Percentiles rank a stretch among this genome's conserved stretches.
Evolutionary conservation across 2,888 invertebrate genomes (phyloP).

Genomic region (Seira sanloemensis): DNA sequence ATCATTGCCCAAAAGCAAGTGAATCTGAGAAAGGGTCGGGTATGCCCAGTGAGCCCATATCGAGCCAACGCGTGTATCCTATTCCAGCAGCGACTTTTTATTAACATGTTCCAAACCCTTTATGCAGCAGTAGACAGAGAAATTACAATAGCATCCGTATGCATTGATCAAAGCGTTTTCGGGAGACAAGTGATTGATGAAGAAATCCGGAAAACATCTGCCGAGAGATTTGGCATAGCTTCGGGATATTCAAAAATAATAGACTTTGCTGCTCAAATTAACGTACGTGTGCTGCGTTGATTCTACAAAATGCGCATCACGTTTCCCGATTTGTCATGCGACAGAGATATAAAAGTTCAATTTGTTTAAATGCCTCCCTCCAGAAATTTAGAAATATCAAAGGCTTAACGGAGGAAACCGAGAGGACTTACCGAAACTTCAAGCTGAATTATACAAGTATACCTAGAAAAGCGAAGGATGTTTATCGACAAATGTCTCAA

Average conservation of each 20-base stretch:
- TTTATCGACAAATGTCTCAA: conserved; percentile 28
- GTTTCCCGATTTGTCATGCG: neutral
- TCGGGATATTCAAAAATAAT: conserved; percentile 70
- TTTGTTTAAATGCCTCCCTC: neutral
- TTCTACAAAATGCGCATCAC: neutral
- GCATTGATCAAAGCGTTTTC: conserved; percentile 81
- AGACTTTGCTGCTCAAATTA: conserved; percentile 8
- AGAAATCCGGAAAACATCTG: conserved; percentile 77
- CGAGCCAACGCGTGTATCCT: conserved; percentile 66
- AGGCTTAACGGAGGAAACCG: conserved; percentile 11
- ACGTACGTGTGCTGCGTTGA: conserved; percentile 22
- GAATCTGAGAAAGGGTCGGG: conserved; percentile 13
- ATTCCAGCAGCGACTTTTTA: conserved; percentile 75
- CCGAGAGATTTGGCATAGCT: conserved; percentile 77
- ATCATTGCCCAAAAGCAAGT: conserved; percentile 73
- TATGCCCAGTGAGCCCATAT: conserved; percentile 40
- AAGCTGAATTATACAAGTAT: conserved; percentile 36
- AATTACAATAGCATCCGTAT: conserved; percentile 77
- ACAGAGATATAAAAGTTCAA: neutral
- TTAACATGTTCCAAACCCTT: conserved; percentile 77
- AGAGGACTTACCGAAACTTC: conserved; percentile 14
- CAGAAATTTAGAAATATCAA: conserved; percentile 23
- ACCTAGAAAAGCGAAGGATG: conserved; percentile 22
- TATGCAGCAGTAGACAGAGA: conserved; percentile 77
- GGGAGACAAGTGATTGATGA: conserved; percentile 81